Evolutionary conservation across 2,797 vertebrate genomes (phyloP).

Genomic region (Enteromius anoplus): DNA sequence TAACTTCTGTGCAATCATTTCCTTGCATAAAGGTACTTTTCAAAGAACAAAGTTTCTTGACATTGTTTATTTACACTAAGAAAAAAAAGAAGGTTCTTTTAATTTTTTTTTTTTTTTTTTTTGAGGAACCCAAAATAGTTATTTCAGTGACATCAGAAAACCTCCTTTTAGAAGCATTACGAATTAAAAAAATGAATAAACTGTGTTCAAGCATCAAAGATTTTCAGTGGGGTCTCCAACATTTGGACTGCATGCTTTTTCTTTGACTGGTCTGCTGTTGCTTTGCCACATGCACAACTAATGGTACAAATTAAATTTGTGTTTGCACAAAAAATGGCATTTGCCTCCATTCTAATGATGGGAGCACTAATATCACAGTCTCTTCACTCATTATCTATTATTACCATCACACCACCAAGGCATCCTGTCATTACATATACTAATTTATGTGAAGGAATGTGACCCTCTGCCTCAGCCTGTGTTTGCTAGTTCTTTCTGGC

Average conservation of each 20-base stretch:
- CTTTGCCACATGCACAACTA: not conserved
- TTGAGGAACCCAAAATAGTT: not conserved
- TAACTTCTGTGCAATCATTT: not conserved
- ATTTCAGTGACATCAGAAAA: not conserved
- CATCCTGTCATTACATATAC: not conserved
- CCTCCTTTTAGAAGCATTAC: not conserved
- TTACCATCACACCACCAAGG: conserved; percentile 1
- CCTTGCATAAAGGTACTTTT: not conserved
- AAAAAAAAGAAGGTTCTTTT: not conserved
- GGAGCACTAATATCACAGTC: not conserved
- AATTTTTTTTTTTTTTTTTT: no score
- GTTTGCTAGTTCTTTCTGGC: conserved; percentile 33
- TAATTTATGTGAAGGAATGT: conserved; percentile 37
- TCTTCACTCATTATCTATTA: conserved; percentile 36
- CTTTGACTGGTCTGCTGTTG: conserved; percentile 11
- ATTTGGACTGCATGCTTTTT: not conserved
- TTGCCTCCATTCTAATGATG: conserved; percentile 1
- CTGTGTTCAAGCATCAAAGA: not conserved
- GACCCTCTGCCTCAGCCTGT: conserved; percentile 19
- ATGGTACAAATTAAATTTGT: not conserved
- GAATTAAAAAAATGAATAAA: not conserved
- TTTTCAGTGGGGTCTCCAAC: not conserved
- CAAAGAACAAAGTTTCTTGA: not conserved
- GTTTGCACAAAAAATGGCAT: not conserved
- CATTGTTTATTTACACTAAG: not conserved